phyloP scores from a whole-genome alignment of 2,797 vertebrate genomes.

The Bufotes viridis region DNA sequence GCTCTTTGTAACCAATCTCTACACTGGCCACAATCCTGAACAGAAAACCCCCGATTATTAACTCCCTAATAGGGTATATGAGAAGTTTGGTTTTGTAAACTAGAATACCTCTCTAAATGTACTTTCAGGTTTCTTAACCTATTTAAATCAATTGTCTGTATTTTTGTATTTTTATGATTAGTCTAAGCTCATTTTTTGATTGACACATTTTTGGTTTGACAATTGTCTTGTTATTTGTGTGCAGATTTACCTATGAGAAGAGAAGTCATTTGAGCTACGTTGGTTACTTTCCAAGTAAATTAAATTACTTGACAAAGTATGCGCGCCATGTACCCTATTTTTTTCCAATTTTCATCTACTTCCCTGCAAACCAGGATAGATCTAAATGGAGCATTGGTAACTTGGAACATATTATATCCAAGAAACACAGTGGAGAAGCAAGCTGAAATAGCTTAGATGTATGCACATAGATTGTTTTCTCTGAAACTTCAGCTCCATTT shows the following conservation, averaged over 20 bases:
- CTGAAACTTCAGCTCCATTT: conserved; percentile 63
- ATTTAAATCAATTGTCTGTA: too few species aligned
- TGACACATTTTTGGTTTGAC: background rate
- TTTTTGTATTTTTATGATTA: too few species aligned
- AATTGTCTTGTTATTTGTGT: background rate
- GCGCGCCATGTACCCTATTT: conserved; percentile 12
- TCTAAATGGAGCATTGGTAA: conserved; percentile 53
- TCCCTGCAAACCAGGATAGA: conserved; percentile 23
- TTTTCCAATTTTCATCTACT: conserved; percentile 14
- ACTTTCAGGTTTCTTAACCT: too few species aligned
- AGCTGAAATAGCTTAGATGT: conserved; percentile 56
- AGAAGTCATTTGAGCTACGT: background rate
- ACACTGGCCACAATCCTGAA: too few species aligned
- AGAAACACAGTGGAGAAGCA: conserved; percentile 56
- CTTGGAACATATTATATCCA: conserved; percentile 58
- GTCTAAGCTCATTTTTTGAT: too few species aligned
- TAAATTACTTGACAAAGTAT: conserved; percentile 28
- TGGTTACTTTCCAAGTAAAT: conserved; percentile 20
- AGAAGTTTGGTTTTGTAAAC: too few species aligned
- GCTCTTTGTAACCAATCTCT: too few species aligned
- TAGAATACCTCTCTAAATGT: too few species aligned
- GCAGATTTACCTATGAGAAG: background rate
- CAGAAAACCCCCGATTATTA: too few species aligned
- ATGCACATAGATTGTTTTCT: conserved; percentile 63
- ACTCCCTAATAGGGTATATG: too few species aligned